Evolutionary conservation across 1,140 invertebrate genomes (phyloP), one percentile per base, ranked within the genome.

Genomic region (Adelges cooleyi): DNA sequence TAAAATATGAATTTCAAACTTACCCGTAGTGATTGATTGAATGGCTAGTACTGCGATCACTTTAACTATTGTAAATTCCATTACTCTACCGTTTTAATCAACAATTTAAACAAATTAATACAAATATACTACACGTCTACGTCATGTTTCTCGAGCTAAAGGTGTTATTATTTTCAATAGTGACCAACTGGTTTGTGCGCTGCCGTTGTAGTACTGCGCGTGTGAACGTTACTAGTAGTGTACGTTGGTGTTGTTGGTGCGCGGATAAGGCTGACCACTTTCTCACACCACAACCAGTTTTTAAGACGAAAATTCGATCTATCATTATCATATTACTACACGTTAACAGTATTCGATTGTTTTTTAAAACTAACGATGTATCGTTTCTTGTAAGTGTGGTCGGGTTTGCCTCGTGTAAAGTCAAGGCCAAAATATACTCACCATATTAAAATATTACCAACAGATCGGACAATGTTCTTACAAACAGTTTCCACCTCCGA

Each of bases 201-300:
- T 62, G 42, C 46, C 4, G 56, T 25, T 62, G 56, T 33, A 11
- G 29, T 46, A 62, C 42, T 48, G 25, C 18, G 25, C 29, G 48
- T 20, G 22, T 25, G 25, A 17, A 27, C 15, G 53, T 56, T n/a
- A 33, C 29, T 11, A 22, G n/a, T 23, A 17, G 22, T 18, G 22
- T 56, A 23, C 53, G 42, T 17, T 22, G 27, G 18, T 59, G 44
- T 27, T 33, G 5, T 6, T 33, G 29, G 29, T 33, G n/a, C n/a
- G n/a, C 10, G 40, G 9, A 10, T 62, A 46, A 62, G 56, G 56
- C 46, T 62, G 56, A 48, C 56, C 56, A 48, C 56, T 62, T 62
- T 62, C 56, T 62, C 56, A 48, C 56, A 48, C 42, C 56, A 33
- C 33, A 62, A 62, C 56, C 56, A 48, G 56, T 62, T 62, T 44